phyloP scores from a whole-genome alignment of 2,888 invertebrate genomes.

The Cinara cedri region DNA sequence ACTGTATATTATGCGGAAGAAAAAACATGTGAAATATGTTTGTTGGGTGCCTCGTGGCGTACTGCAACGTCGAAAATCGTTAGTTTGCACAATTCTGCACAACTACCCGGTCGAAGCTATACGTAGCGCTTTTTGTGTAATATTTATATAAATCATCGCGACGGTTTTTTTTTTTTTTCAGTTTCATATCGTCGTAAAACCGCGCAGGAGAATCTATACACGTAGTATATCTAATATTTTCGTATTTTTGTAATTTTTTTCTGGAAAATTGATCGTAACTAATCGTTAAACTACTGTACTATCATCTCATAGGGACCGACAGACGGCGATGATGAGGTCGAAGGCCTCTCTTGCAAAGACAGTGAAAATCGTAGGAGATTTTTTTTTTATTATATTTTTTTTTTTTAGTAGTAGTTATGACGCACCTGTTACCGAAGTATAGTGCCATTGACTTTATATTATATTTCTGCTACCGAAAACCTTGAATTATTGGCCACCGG shows the following conservation, averaged over 20 bases:
- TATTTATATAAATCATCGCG: background rate
- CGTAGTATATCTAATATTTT: too few species aligned
- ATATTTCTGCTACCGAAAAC: background rate
- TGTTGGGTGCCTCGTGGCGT: background rate
- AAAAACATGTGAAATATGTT: background rate
- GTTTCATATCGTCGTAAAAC: background rate
- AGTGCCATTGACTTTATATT: slow-evolving; percentile 32
- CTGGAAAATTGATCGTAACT: slow-evolving; percentile 44
- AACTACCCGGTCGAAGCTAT: too few species aligned
- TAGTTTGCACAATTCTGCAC: slow-evolving; percentile 13
- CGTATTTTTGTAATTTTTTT: too few species aligned
- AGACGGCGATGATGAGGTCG: slow-evolving; percentile 25
- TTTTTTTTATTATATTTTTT: background rate
- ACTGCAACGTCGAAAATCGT: slow-evolving; percentile 10
- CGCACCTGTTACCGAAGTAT: background rate
- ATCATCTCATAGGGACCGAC: slow-evolving; percentile 8
- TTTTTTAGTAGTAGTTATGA: too few species aligned
- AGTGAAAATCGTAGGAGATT: slow-evolving; percentile 19
- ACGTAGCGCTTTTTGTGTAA: background rate
- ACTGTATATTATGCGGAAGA: background rate
- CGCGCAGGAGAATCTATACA: background rate
- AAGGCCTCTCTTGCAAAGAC: slow-evolving; percentile 30
- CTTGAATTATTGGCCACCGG: slow-evolving; percentile 44
- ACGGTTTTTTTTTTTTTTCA: background rate
- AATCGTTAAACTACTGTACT: slow-evolving; percentile 46